Conservation (phyloP, 1,140 invertebrate species). For the Macrocentrus cingulum region DNA sequence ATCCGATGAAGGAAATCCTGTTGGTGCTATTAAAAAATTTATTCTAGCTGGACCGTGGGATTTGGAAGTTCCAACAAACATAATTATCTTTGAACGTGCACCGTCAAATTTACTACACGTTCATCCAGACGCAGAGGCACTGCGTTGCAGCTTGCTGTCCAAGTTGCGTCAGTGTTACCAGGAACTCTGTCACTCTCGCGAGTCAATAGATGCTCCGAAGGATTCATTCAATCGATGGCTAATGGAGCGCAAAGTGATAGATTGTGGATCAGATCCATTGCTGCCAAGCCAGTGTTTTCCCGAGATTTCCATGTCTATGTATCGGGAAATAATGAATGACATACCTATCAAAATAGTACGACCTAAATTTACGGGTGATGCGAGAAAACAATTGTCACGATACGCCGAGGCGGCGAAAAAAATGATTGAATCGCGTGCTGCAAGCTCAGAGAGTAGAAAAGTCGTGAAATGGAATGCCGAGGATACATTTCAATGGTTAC, state of each 20-base stretch:
- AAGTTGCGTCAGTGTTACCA: constrained; percentile 91
- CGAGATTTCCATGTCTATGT: constrained; percentile 93
- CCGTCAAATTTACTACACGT: constrained; percentile 85
- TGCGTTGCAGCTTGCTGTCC: constrained; percentile 74
- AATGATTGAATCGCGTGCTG: constrained; percentile 91
- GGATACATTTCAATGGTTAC: constrained; percentile 94
- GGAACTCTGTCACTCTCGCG: constrained; percentile 89
- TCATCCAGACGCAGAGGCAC: constrained; percentile 87
- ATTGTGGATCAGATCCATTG: constrained; percentile 83
- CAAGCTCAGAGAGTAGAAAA: constrained; percentile 91
- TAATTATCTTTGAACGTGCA: constrained; percentile 86
- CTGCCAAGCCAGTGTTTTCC: constrained; percentile 88
- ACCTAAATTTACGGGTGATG: constrained; percentile 94
- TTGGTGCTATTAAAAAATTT: constrained; percentile 73
- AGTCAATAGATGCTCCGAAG: constrained; percentile 92
- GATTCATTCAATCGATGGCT: constrained; percentile 97
- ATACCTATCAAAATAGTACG: constrained; percentile 94
- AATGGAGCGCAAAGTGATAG: constrained; percentile 91
- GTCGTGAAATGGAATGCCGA: constrained; percentile 98
- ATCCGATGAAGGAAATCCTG: constrained; percentile 71
- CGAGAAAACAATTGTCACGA: constrained; percentile 90
- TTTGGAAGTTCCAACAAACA: constrained; percentile 90
- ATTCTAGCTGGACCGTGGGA: constrained; percentile 91
- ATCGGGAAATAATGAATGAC: constrained; percentile 97
- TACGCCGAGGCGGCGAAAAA: constrained; percentile 97